Evolutionary conservation across 2,113 vertebrate genomes (phyloP), one percentile per base, ranked within the genome.

Genomic region (Platysternon megacephalum): DNA sequence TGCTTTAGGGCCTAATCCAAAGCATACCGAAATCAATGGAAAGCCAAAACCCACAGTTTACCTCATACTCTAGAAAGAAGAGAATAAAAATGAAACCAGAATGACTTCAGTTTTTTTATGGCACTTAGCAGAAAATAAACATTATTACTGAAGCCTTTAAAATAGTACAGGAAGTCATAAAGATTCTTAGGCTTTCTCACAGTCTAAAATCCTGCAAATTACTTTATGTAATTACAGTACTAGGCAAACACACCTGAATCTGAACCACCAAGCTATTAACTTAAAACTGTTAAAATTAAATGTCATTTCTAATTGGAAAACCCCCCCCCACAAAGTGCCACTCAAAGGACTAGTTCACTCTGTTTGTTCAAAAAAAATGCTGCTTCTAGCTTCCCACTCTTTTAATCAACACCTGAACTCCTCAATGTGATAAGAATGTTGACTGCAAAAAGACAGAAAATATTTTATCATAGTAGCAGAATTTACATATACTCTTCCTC

Each of bases 271-370:
- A 94, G 94, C 87, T 16, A 35, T 42, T 92, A 65, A 26, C 86
- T 96, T 89, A 85, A 90, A 94, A 82, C 53, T 88, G 79, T 87
- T 83, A 87, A 96, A 96, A 96, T 90, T 82, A 95, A 93, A 92
- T 92, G 91, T 53, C 90, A 95, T 93, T 93, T 52, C 35, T 95
- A 95, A 97, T 72, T 94, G 93, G 90, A 97, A 89, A 94, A 92
- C 92, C n/a, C n/a, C n/a, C n/a, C n/a, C n/a, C 28, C 91, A 95
- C 44, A 93, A 97, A 95, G 81, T 95, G 91, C 78, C 94, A 95
- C 94, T 97, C 88, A 89, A 90, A 86, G n/a, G 65, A 68, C 8
- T 2, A 55, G 91, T 95, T 80, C 78, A 78, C 89, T 95, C 88
- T 82, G 52, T 87, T 79, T 84, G 44, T 92, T 93, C 90, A 82